Evolutionary conservation across 2,797 vertebrate species (phyloP), one percentile per base, ranked within the genome.

Genomic region (Atherinosoma microstoma): DNA sequence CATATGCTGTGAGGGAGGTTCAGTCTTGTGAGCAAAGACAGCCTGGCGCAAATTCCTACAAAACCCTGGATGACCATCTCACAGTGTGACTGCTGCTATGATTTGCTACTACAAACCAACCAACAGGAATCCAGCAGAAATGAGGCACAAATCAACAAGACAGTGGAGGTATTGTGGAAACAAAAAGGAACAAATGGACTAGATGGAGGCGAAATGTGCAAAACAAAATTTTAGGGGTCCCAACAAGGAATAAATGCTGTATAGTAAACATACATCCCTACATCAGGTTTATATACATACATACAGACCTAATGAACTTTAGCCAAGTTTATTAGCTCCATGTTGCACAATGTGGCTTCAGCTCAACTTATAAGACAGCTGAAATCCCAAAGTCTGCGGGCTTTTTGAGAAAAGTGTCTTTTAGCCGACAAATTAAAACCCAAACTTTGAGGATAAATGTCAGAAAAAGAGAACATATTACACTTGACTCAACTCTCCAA

Each of bases 401-500:
- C 3, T 0, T 45, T 65, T 80, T 58, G 74, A 77, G 63, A 83
- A 68, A 70, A 78, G 58, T 73, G 67, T 79, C 36, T 64, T 72
- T 79, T 62, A 61, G 64, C 35, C 66, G 27, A 64, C 58, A 35
- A 40, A 65, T 62, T 75, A 75, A 27, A 84, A 81, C 61, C 58
- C 58, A 76, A 80, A 74, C 38, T 59, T 60, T 35, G 12, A 68
- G 59, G 77, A 79, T 61, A 84, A 84, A 64, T 78, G 83, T 72
- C 79, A 84, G 57, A 64, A 71, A 82, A 81, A 29, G 30, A 73
- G 20, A 77, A 81, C 58, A 51, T 53, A 54, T 70, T 74, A 76
- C 58, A 74, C 59, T 87, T 76, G 58, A 65, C 70, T 82, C 53
- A 82, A 70, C 72, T 80, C 78, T 70, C 53, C 47, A 72, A 76